Conservation (phyloP, 2,888 invertebrate genomes). For the Actias luna region DNA sequence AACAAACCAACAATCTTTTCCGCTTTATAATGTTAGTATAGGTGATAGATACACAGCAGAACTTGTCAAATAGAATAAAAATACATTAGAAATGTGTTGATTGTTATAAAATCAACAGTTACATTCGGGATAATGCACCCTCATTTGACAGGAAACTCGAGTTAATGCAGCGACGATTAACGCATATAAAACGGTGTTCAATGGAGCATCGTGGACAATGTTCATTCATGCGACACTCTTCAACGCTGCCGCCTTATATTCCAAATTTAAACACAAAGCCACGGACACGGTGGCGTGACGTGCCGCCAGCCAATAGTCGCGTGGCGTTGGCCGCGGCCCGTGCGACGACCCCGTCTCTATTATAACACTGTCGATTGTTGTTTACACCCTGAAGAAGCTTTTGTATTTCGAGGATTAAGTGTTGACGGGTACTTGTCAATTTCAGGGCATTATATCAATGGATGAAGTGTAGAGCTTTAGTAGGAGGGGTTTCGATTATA, state of each 20-base stretch:
- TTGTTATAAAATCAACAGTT: background rate
- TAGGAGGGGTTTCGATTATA: background rate
- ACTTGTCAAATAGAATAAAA: background rate
- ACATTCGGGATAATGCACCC: background rate
- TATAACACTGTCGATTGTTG: constrained; percentile 6
- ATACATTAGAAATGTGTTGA: background rate
- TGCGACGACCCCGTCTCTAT: constrained; percentile 61
- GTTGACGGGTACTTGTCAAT: background rate
- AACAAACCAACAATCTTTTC: too few relatives aligned
- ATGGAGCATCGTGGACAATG: background rate
- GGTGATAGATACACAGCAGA: background rate
- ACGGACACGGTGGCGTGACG: constrained; percentile 67
- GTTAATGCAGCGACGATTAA: constrained; percentile 3
- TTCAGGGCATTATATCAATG: background rate
- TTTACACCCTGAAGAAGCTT: constrained; percentile 2
- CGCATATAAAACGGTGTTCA: background rate
- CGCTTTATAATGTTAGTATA: too few relatives aligned
- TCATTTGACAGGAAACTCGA: background rate
- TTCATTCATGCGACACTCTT: constrained; percentile 18
- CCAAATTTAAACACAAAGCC: constrained; percentile 69
- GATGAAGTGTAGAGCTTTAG: background rate
- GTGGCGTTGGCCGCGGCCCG: constrained; percentile 41
- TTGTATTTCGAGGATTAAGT: constrained; percentile 6
- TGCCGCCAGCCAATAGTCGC: constrained; percentile 53
- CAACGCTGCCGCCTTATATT: constrained; percentile 44